Base-by-base conservation (phyloP, 2,888 invertebrate genomes). In the Lissonota sp. region DNA sequence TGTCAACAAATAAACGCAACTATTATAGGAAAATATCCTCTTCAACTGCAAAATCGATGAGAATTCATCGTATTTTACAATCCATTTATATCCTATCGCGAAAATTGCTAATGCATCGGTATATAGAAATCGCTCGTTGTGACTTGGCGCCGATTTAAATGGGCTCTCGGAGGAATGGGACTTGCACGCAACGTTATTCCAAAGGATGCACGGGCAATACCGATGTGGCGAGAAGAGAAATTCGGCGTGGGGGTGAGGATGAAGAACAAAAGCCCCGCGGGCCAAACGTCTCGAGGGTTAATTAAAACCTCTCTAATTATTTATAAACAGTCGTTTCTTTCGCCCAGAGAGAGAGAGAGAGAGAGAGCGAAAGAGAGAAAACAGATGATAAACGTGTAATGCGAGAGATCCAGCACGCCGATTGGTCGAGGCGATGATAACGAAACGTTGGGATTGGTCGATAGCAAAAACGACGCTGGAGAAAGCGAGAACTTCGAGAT, bases 271-370 rank as follows among this genome's bases (percentile, higher is more conserved):
- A 79, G 83, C 81, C 86, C 87, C 87, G 87, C 86, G 86, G 88
- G 84, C 84, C 74, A 80, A 86, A 86, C 89, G 88, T 90, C 91
- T 89, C 88, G 88, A 88, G 90, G 90, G 90, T 91, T 91, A 92
- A 92, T 92, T 91, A 92, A 92, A 92, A 91, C 89, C 92, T 91
- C 91, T 91, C 92, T 92, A 92, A 92, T 92, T 92, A 92, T 92
- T 92, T 91, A 92, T 91, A 92, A 91, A 91, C 90, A 92, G 91
- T 90, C 89, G 90, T 91, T 91, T 91, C 89, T 90, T 90, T 90
- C 86, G 84, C 85, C 86, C 1, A 83, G 88, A 26, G 26, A 86
- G 87, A 87, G 90, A 26, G 26, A 26, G 26, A 26, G 26, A 83
- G 26, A 83, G 88, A 26, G 26, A 86, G 87, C 87, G 90, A 26